These are phyloP conservation scores for Marronus borbonicus DNA, from an alignment of 2,888 invertebrate species.

Conservation along the genomic window DNA sequence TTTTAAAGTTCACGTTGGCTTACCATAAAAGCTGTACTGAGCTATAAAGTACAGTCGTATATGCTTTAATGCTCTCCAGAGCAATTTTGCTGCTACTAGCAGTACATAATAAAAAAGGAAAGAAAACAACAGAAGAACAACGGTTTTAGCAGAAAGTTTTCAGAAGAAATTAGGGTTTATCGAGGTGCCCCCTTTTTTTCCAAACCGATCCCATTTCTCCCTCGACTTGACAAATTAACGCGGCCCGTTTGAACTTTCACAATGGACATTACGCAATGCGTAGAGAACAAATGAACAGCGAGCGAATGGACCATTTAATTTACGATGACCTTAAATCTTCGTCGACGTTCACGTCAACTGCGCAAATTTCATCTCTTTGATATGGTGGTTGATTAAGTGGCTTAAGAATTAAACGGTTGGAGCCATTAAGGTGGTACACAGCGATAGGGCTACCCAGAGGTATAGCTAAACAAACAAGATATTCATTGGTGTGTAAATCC, in stretches of 20 bases:
- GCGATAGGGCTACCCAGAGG: too few species aligned
- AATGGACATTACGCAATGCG: constrained; percentile 19
- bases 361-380: neutral
- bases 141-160: neutral
- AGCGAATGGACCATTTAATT: constrained; percentile 22
- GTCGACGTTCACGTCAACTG: constrained; percentile 10
- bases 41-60: too few species aligned
- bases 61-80: too few species aligned
- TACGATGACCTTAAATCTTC: constrained; percentile 9
- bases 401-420: constrained; percentile 11
- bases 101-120: neutral
- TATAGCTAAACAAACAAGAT: too few species aligned
- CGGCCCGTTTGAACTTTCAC: constrained; percentile 28
- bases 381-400: neutral
- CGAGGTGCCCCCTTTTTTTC: neutral
- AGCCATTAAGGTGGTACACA: neutral
- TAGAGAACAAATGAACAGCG: constrained; percentile 19
- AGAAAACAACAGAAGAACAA: neutral
- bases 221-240: constrained; percentile 31
- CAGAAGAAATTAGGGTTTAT: constrained; percentile 10
- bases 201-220: neutral
- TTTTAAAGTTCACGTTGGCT: too few species aligned
- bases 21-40: too few species aligned
- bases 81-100: neutral
- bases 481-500: too few species aligned